Base-by-base conservation (phyloP, 2,888 invertebrate genomes). In the Therioaphis trifolii region DNA sequence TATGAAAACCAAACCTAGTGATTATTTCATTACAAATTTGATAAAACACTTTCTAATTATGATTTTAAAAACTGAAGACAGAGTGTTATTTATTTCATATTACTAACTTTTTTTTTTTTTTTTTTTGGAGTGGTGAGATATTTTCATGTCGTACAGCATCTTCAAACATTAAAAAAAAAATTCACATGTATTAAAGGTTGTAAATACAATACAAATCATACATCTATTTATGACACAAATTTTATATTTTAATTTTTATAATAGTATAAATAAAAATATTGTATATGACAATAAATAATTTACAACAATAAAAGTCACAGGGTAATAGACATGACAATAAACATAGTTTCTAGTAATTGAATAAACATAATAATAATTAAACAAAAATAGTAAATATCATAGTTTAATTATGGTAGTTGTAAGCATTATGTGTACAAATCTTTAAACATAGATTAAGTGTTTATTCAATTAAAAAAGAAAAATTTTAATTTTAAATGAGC, bases 391-490 rank as follows among this genome's bases (percentile, higher is more conserved):
- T 40, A 21, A 58, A 24, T 43, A 68, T 68, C 11, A 49, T n/a
- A 27, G 24, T 18, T 46, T 7, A 72, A 72, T 55, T n/a, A 55
- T 72, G 5, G 52, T 9, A 58, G 40, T 40, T 75, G 14, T 15
- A 43, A 75, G 35, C 35, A 18, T 75, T 58, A 12, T 58, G 18
- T 58, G 11, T 49, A 24, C 18, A 40, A 21, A 55, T 35, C 14
- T 24, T 46, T 21, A 18, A 18, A 24, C 15, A 43, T 58, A 2
- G 9, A 43, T 55, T 7, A 75, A 75, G 9, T 9, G 24, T 58
- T 75, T 43, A 15, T 24, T 46, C 27, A 75, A 75, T 58, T 75
- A 40, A 58, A 24, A 75, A 58, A 9, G 58, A 75, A 58, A 58
- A n/a, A n/a, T n/a, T n/a, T n/a, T 58, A 75, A 75, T 58, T 15